Percentiles rank a stretch among this genome's conserved stretches.
Conservation (phyloP, 2,888 invertebrate species). For the Epiblema foenella region DNA sequence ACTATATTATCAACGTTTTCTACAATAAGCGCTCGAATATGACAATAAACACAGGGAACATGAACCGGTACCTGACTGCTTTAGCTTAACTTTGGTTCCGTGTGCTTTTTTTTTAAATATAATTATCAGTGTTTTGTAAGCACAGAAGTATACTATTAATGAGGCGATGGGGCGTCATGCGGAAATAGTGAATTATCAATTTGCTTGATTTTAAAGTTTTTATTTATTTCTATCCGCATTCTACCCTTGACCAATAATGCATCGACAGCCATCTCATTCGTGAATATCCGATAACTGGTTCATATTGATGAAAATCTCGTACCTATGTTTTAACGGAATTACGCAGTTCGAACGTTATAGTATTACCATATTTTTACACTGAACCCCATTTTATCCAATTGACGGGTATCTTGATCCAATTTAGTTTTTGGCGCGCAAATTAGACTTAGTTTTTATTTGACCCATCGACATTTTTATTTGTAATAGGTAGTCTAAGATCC, state of each 20-base stretch:
- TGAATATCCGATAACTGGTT: constrained; percentile 14
- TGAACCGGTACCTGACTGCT: too few species aligned
- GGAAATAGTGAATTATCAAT: too few species aligned
- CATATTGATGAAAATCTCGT: constrained; percentile 2
- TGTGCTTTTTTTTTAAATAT: too few species aligned
- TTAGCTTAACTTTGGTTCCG: too few species aligned
- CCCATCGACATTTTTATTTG: neutral
- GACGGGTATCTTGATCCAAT: neutral
- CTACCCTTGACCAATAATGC: constrained; percentile 12
- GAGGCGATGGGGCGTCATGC: too few species aligned
- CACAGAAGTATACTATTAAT: too few species aligned
- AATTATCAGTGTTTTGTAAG: too few species aligned
- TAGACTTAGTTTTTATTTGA: neutral
- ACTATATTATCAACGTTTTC: too few species aligned
- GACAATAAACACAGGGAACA: too few species aligned
- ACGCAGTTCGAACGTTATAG: neutral
- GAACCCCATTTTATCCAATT: neutral
- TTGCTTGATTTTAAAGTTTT: neutral
- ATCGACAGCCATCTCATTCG: constrained; percentile 1
- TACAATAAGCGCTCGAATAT: too few species aligned
- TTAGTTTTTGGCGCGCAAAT: neutral
- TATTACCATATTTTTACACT: neutral
- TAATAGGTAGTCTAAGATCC: neutral
- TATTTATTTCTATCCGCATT: constrained; percentile 17
- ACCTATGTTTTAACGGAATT: too few species aligned